A percentile compares a stretch with the other conserved stretches of the same genome.
Conservation (phyloP, 2,888 invertebrate species). For the Beris morrisii region DNA sequence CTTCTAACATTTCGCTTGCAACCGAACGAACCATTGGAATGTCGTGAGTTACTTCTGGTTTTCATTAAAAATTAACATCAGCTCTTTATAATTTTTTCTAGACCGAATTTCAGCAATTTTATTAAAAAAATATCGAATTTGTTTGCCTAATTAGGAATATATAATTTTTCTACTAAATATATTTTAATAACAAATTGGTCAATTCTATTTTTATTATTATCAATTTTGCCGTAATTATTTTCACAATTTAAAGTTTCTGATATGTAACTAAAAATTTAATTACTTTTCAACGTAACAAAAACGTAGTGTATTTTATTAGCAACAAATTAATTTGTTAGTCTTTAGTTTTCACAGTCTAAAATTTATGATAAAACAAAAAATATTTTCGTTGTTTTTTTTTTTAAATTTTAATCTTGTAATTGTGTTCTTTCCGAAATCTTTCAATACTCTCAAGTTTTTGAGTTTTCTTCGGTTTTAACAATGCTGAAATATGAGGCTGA, state of each 20-base stretch:
- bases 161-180: no score
- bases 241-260: neutral
- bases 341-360: neutral
- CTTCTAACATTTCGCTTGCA: no score
- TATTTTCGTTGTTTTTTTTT: neutral
- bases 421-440: neutral
- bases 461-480: constrained; percentile 51
- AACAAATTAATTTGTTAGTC: neutral
- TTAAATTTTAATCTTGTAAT: neutral
- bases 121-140: no score
- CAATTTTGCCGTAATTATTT: neutral
- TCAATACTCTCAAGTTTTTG: constrained; percentile 1
- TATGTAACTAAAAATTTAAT: neutral
- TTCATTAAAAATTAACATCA: no score
- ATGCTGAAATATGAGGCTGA: constrained; percentile 70
- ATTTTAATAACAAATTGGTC: no score
- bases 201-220: no score
- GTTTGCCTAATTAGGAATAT: no score
- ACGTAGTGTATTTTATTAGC: neutral
- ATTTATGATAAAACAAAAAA: neutral
- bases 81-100: no score
- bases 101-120: no score
- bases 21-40: no score
- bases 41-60: no score
- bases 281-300: neutral